phyloP scores from a whole-genome alignment of 2,888 invertebrate species.

The Calameuta idolon region DNA sequence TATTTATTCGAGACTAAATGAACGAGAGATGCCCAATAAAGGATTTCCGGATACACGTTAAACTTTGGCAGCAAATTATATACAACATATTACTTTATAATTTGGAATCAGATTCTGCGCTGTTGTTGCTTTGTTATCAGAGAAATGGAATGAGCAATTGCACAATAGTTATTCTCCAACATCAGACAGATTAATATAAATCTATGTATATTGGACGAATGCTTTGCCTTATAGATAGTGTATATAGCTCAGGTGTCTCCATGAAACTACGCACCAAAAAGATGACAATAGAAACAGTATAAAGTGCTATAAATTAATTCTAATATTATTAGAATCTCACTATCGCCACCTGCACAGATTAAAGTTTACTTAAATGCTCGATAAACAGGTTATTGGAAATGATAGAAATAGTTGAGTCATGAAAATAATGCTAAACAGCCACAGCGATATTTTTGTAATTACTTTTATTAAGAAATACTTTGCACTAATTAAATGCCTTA shows the following conservation, averaged over 20 bases:
- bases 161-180: neutral
- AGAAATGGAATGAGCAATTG: neutral
- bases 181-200: neutral
- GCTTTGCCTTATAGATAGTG: neutral
- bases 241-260: neutral
- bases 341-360: neutral
- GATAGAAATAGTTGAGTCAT: neutral
- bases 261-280: neutral
- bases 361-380: neutral
- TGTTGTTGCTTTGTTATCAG: neutral
- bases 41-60: neutral
- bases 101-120: neutral
- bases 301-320: no score
- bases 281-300: neutral
- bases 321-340: no score
- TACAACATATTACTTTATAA: neutral
- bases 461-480: slow-evolving; percentile 68
- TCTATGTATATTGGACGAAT: neutral
- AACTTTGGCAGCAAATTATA: neutral
- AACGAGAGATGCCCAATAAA: neutral
- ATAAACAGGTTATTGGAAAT: neutral
- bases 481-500: slow-evolving; percentile 67
- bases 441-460: slow-evolving; percentile 21
- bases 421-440: neutral
- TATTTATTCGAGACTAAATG: neutral